A percentile compares a stretch with the other conserved stretches of the same genome.
These are phyloP conservation scores for Lobophora halterata DNA, from an alignment of 2,888 invertebrate species.

Conservation along the genomic window DNA sequence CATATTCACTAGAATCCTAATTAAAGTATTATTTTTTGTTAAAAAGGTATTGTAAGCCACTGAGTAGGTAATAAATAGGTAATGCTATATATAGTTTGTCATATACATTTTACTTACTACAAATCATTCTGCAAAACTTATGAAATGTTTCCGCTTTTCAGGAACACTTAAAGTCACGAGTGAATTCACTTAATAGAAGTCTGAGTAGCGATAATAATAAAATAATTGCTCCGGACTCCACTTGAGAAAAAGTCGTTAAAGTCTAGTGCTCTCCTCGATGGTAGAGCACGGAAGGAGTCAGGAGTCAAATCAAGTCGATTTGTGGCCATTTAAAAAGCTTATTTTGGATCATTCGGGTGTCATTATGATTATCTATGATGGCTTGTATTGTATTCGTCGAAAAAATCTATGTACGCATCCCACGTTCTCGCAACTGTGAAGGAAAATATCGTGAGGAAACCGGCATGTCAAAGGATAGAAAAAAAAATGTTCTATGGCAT, in stretches of 20 bases:
- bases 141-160: slow-evolving; percentile 15
- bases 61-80: no score
- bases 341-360: neutral
- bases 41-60: no score
- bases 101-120: no score
- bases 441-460: no score
- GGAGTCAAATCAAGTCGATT: slow-evolving; percentile 31
- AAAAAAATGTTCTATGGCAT: no score
- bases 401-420: slow-evolving; percentile 7
- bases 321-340: slow-evolving; percentile 14
- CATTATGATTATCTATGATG: neutral
- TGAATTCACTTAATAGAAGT: slow-evolving; percentile 46
- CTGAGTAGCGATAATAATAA: slow-evolving; percentile 50
- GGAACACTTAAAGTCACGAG: slow-evolving; percentile 52
- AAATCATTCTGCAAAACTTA: neutral
- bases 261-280: slow-evolving; percentile 56
- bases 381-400: neutral
- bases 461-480: no score
- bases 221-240: slow-evolving; percentile 55
- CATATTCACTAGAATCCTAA: no score
- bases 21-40: no score
- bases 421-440: no score
- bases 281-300: slow-evolving; percentile 34
- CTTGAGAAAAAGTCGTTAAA: slow-evolving; percentile 68
- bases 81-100: no score